phyloP scores from a whole-genome alignment of 2,888 invertebrate genomes.

The Sphecodes monilicornis region DNA sequence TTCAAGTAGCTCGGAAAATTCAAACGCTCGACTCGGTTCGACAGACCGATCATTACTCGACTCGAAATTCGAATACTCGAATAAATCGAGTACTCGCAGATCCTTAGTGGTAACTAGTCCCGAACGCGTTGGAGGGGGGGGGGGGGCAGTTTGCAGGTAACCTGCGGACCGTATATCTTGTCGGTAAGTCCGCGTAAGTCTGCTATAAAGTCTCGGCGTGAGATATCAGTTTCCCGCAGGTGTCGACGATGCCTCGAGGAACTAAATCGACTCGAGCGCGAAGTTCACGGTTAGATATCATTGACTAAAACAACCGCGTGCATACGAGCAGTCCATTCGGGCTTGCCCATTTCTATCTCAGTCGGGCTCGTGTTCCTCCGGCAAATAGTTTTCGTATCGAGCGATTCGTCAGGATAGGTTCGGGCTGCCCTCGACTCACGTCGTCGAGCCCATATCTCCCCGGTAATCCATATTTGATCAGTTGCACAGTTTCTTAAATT shows the following conservation, averaged over 20 bases:
- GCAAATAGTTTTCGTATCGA: slow-evolving; percentile 43
- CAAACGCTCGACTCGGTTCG: no score
- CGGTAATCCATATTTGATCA: slow-evolving; percentile 45
- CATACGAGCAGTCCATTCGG: slow-evolving; percentile 33
- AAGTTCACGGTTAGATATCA: slow-evolving; percentile 56
- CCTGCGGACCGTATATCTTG: slow-evolving; percentile 57
- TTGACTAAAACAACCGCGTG: slow-evolving; percentile 39
- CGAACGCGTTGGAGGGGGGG: no score
- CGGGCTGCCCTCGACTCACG: neutral
- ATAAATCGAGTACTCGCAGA: no score
- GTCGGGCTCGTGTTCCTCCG: slow-evolving; percentile 18
- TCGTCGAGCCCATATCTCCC: slow-evolving; percentile 9
- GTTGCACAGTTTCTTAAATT: slow-evolving; percentile 28
- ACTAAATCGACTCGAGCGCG: slow-evolving; percentile 48
- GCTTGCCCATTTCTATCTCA: slow-evolving; percentile 33
- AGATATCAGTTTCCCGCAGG: slow-evolving; percentile 66
- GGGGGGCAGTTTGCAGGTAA: slow-evolving; percentile 26
- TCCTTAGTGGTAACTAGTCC: slow-evolving; percentile 16
- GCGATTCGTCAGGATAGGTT: slow-evolving; percentile 8
- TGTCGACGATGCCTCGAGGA: slow-evolving; percentile 46
- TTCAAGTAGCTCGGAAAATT: no score
- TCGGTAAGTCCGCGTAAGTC: slow-evolving; percentile 57
- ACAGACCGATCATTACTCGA: no score
- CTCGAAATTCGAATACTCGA: no score
- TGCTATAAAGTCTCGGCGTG: slow-evolving; percentile 47